These are phyloP conservation scores for Machimus rusticus DNA, from an alignment of 2,888 invertebrate genomes.

Conservation along the genomic window DNA sequence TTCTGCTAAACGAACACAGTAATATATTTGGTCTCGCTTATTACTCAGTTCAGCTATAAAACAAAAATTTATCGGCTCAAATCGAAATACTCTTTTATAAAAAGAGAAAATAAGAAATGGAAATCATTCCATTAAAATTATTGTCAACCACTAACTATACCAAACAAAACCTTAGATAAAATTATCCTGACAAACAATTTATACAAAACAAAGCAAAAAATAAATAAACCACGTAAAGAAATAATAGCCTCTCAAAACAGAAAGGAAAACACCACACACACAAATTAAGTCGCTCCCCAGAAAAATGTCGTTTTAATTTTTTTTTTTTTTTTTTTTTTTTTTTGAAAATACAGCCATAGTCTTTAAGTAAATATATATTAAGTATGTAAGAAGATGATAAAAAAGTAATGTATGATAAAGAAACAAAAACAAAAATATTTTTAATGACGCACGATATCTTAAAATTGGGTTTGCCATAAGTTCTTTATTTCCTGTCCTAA, in stretches of 20 bases:
- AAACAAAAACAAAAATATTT: neutral
- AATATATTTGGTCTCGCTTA: neutral
- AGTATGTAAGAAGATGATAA: slow-evolving; percentile 23
- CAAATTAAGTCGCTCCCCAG: neutral
- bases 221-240: neutral
- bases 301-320: neutral
- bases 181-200: neutral
- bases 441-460: neutral
- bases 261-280: neutral
- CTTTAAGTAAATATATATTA: slow-evolving; percentile 12
- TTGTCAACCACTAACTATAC: neutral
- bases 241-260: neutral
- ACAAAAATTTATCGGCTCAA: neutral
- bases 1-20: neutral
- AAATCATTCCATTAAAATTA: neutral
- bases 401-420: slow-evolving; percentile 21
- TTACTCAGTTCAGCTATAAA: neutral
- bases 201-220: neutral
- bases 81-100: neutral
- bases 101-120: neutral
- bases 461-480: slow-evolving; percentile 28
- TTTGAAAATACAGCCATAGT: slow-evolving; percentile 18
- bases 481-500: neutral
- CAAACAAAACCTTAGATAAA: neutral
- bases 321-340: neutral